Conservation (phyloP, 2,797 vertebrate genomes). For the Pygocentrus nattereri region DNA sequence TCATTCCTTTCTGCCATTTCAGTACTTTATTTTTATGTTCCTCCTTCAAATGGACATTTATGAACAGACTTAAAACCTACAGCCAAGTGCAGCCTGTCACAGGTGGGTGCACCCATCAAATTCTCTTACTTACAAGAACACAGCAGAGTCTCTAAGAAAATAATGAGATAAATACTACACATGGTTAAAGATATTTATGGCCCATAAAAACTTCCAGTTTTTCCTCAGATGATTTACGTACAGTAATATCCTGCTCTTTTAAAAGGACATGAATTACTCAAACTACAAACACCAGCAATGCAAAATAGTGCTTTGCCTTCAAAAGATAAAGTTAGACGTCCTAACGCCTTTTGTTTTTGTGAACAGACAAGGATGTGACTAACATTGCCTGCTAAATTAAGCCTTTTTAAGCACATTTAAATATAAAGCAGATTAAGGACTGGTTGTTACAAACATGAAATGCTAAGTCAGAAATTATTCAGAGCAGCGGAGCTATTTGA, state of each 20-base stretch:
- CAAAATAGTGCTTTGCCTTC: conserved; percentile 67
- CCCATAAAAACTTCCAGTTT: conserved; percentile 79
- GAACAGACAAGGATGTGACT: conserved; percentile 71
- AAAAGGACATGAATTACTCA: conserved; percentile 59
- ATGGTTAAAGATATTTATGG: conserved; percentile 76
- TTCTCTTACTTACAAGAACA: conserved; percentile 15
- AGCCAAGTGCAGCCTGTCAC: conserved; percentile 33
- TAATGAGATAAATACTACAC: conserved; percentile 79
- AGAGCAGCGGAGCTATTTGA: not conserved
- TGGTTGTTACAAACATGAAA: conserved; percentile 51
- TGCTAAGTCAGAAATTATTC: conserved; percentile 21
- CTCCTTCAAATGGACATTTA: conserved; percentile 14
- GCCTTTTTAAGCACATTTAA: conserved; percentile 72
- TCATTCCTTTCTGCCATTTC: not conserved
- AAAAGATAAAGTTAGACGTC: conserved; percentile 72
- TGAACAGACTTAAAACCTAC: conserved; percentile 1
- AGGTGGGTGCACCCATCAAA: conserved; percentile 31
- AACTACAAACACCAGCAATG: conserved; percentile 47
- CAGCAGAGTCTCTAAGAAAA: conserved; percentile 60
- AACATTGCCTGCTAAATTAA: conserved; percentile 69
- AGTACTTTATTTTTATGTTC: not conserved
- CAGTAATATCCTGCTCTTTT: conserved; percentile 64
- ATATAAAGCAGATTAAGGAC: conserved; percentile 80
- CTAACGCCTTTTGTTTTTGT: conserved; percentile 68
- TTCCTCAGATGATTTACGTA: conserved; percentile 77